phyloP scores from a whole-genome alignment of 2,888 invertebrate genomes.

The Leucophora obtusa region DNA sequence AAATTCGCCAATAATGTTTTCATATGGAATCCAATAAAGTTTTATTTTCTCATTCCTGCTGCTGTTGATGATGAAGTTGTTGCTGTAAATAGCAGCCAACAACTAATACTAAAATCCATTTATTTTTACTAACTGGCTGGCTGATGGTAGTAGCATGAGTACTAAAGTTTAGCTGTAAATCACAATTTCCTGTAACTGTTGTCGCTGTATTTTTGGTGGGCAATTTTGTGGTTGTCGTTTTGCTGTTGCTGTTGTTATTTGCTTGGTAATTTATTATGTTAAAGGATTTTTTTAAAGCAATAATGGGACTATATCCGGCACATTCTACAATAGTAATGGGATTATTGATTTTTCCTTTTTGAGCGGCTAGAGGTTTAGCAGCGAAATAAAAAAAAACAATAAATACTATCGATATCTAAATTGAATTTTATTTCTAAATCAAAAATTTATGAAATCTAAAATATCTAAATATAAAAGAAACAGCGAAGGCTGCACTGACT shows the following conservation, averaged over 20 bases:
- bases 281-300: constrained; percentile 57
- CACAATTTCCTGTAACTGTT: constrained; percentile 67
- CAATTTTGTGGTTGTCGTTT: constrained; percentile 61
- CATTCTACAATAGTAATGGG: constrained; percentile 10
- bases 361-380: neutral
- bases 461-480: too few relatives aligned
- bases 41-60: neutral
- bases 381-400: neutral
- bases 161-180: constrained; percentile 65
- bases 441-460: too few relatives aligned
- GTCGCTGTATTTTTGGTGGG: constrained; percentile 64
- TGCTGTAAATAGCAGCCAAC: constrained; percentile 6
- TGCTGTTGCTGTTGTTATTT: constrained; percentile 44
- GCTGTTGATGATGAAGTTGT: constrained; percentile 2
- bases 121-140: constrained; percentile 27
- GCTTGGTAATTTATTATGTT: constrained; percentile 60
- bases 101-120: constrained; percentile 49
- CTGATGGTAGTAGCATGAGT: neutral
- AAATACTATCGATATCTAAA: neutral
- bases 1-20: constrained; percentile 56
- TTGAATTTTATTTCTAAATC: neutral
- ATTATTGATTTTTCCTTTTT: neutral
- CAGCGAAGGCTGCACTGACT: too few relatives aligned
- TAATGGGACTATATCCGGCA: constrained; percentile 52
- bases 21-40: constrained; percentile 59